Conservation (phyloP, 2,797 vertebrate genomes). For the Ataeniobius toweri region DNA sequence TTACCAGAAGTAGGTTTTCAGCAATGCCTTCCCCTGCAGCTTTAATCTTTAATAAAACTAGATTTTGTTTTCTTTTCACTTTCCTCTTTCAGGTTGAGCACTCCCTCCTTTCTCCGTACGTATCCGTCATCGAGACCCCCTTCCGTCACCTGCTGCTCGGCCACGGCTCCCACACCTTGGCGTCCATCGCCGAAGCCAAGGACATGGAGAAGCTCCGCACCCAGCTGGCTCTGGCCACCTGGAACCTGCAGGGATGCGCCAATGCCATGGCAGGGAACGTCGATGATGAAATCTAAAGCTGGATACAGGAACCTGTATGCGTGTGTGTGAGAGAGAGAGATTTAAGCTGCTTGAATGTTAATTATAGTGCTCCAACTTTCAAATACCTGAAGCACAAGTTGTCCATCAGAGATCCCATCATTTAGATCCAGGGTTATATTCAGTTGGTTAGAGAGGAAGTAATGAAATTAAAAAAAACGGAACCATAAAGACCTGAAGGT, state of each 20-base stretch:
- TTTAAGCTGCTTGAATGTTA: constrained; percentile 2
- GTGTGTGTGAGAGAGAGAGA: neutral
- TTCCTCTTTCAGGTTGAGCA: constrained; percentile 84
- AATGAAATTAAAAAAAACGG: neutral
- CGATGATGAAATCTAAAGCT: constrained; percentile 78
- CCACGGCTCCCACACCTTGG: constrained; percentile 85
- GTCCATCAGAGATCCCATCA: constrained; percentile 31
- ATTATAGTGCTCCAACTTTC: constrained; percentile 24
- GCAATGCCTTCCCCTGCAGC: neutral
- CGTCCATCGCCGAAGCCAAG: constrained; percentile 74
- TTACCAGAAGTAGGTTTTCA: neutral
- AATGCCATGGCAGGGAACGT: constrained; percentile 86
- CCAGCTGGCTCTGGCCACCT: constrained; percentile 89
- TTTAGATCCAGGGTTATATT: constrained; percentile 16
- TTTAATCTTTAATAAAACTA: neutral
- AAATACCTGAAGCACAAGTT: constrained; percentile 51
- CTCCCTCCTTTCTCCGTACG: constrained; percentile 88
- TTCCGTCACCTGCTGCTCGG: constrained; percentile 93
- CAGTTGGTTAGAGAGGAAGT: neutral
- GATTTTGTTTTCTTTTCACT: neutral
- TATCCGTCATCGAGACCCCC: constrained; percentile 82
- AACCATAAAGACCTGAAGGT: constrained; percentile 31
- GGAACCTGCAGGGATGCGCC: constrained; percentile 90
- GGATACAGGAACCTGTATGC: neutral
- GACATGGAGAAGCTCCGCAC: constrained; percentile 77